phyloP scores from a whole-genome alignment of 2,113 vertebrate genomes.

The Eurypyga helias region DNA sequence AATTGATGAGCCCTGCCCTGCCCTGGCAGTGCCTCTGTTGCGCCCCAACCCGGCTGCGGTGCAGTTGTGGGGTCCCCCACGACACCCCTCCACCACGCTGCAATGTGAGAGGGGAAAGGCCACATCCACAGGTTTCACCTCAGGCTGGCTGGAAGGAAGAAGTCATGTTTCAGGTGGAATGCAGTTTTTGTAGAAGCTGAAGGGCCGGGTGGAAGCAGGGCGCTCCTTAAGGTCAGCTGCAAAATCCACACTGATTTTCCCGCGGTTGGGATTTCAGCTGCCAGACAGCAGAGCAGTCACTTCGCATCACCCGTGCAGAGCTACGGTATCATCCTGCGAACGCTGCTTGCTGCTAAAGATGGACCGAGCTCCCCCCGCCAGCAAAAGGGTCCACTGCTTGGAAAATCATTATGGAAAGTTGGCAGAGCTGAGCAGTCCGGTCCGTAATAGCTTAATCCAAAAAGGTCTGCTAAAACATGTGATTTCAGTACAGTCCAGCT shows the following conservation, averaged over 20 bases:
- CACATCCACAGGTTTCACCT: rapidly evolving
- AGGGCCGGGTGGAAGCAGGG: rapidly evolving
- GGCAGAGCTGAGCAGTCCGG: background rate
- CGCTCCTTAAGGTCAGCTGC: rapidly evolving
- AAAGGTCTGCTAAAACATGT: background rate
- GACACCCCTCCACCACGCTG: too few relatives aligned
- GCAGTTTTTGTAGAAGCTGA: background rate
- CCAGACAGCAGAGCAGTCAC: background rate
- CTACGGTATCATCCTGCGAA: rapidly evolving
- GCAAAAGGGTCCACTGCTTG: background rate
- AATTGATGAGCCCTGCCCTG: background rate
- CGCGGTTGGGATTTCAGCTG: rapidly evolving
- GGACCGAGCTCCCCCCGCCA: rapidly evolving
- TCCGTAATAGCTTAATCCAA: background rate
- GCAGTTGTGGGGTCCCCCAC: background rate
- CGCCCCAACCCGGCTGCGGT: background rate
- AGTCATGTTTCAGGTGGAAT: background rate
- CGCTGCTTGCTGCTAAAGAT: background rate
- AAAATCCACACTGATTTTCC: background rate
- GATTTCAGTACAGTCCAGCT: background rate
- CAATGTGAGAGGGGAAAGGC: background rate
- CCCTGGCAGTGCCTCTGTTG: background rate
- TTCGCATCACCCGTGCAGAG: rapidly evolving
- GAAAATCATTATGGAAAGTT: background rate
- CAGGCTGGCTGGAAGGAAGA: rapidly evolving